These are phyloP conservation scores for Nixonia krombeini DNA, from an alignment of 1,140 invertebrate species.

Conservation along the genomic window DNA sequence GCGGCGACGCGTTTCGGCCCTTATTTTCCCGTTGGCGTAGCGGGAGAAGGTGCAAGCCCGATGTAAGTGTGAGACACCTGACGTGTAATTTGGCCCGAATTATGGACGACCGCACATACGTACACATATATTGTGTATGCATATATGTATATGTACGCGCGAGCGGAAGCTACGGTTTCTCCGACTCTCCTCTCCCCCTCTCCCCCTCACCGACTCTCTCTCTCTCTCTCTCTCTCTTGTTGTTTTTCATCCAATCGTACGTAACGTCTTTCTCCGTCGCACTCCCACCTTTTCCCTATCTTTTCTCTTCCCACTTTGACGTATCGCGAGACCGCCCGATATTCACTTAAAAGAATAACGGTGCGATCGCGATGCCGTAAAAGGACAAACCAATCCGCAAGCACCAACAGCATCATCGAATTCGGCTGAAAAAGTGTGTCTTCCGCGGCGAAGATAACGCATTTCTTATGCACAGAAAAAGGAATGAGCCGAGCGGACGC, in stretches of 20 bases:
- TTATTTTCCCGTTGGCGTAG: slow-evolving; percentile 16
- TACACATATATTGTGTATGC: no score
- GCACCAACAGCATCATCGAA: slow-evolving; percentile 15
- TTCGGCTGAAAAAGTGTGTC: slow-evolving; percentile 33
- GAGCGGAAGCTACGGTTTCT: slow-evolving; percentile 52
- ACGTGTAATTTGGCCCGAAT: slow-evolving; percentile 59
- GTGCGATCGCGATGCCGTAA: slow-evolving; percentile 30
- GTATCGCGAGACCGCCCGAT: no score
- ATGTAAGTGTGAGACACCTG: slow-evolving; percentile 48
- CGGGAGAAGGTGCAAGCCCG: slow-evolving; percentile 41
- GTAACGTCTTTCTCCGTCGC: no score
- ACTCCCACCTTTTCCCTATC: slow-evolving; percentile 7
- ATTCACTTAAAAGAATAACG: slow-evolving; percentile 29
- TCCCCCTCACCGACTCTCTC: no score
- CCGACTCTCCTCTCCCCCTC: slow-evolving; percentile 16
- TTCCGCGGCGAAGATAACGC: no score
- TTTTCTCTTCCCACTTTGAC: slow-evolving; percentile 7
- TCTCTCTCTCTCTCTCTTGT: slow-evolving; percentile 15
- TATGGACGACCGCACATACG: slow-evolving; percentile 52
- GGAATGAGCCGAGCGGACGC: not conserved
- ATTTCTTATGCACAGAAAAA: slow-evolving; percentile 9
- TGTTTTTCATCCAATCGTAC: not conserved
- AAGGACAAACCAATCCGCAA: no score
- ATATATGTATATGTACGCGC: no score
- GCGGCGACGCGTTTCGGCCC: not conserved